These are phyloP conservation scores for Lycaena phlaeas DNA, from an alignment of 2,888 invertebrate species.

Conservation along the genomic window DNA sequence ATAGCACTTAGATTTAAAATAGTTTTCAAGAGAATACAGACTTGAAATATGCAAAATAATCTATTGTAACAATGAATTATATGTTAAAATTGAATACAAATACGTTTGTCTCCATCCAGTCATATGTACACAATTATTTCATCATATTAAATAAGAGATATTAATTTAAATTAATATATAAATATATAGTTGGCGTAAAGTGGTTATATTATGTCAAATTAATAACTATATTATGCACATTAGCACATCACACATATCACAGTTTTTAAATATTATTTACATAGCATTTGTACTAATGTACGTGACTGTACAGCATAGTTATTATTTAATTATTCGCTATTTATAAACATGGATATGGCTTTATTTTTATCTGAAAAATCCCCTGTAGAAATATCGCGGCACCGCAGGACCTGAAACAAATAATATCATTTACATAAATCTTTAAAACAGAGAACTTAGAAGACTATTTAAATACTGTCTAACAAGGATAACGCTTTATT, in stretches of 20 bases:
- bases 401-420: conserved; percentile 32
- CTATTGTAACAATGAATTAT: neutral
- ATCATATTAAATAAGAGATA: neutral
- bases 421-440: conserved; percentile 13
- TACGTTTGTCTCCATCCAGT: no score
- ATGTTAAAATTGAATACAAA: conserved; percentile 2
- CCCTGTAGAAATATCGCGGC: conserved; percentile 36
- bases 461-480: neutral
- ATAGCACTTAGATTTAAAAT: no score
- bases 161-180: conserved; percentile 6
- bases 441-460: no score
- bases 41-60: no score
- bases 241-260: conserved; percentile 22
- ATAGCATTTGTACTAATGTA: conserved; percentile 17
- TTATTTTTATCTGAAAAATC: conserved; percentile 35
- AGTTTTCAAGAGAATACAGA: no score
- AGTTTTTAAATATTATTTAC: conserved; percentile 25
- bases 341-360: neutral
- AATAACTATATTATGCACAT: conserved; percentile 8
- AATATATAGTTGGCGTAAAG: neutral
- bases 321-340: conserved; percentile 8
- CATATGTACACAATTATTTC: neutral
- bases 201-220: neutral
- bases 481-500: no score
- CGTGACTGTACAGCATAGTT: conserved; percentile 13